Conservation (phyloP, 2,888 invertebrate genomes). For the Cheilosia variabilis region DNA sequence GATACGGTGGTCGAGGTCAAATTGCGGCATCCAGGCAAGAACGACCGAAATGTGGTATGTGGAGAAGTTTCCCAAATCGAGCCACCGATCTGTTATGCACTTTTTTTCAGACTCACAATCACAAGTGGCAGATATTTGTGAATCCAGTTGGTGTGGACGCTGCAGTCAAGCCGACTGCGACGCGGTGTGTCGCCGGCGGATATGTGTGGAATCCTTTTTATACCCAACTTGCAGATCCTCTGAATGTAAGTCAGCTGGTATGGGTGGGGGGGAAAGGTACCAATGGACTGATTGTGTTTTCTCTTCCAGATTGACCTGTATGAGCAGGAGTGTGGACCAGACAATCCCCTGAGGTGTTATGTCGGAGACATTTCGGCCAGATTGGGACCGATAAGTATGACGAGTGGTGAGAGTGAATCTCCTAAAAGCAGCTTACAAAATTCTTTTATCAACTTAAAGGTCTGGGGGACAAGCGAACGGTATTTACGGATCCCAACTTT, state of each 20-base stretch:
- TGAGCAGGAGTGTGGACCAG: constrained; percentile 92
- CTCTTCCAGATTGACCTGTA: constrained; percentile 90
- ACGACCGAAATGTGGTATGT: constrained; percentile 91
- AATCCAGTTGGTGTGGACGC: constrained; percentile 97
- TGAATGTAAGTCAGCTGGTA: constrained; percentile 86
- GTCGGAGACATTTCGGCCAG: constrained; percentile 95
- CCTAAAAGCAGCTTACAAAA: not conserved
- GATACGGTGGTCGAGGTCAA: constrained; percentile 96
- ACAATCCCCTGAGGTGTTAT: constrained; percentile 94
- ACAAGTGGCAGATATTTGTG: constrained; percentile 95
- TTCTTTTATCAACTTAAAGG: constrained; percentile 82
- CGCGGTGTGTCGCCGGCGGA: constrained; percentile 95
- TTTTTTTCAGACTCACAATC: constrained; percentile 88
- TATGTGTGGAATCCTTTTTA: constrained; percentile 96
- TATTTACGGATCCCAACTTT: constrained; percentile 94
- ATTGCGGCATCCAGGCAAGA: constrained; percentile 92
- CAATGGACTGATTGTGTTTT: not conserved
- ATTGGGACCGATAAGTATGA: constrained; percentile 89
- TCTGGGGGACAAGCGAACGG: constrained; percentile 90
- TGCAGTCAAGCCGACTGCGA: constrained; percentile 90
- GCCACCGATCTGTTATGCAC: not conserved
- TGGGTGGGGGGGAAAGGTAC: constrained; percentile 77
- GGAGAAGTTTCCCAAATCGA: rapidly evolving
- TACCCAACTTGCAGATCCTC: constrained; percentile 94
- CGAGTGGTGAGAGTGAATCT: too few relatives aligned